Evolutionary conservation across 2,888 invertebrate genomes (phyloP).

Genomic region (Amphimallon solstitiale): DNA sequence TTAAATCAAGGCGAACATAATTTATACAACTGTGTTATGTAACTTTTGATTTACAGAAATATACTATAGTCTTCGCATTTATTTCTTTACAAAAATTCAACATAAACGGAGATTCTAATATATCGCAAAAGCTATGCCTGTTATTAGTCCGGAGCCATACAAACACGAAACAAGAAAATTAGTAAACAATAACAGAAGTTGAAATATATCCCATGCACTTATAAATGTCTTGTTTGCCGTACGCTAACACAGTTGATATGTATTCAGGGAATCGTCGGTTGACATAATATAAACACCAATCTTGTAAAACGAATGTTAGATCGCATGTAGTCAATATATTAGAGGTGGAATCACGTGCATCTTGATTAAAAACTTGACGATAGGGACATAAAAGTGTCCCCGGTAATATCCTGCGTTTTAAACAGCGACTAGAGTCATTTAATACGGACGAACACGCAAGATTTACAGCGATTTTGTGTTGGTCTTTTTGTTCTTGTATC

Average conservation of each 20-base stretch:
- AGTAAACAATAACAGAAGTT: slow-evolving; percentile 18
- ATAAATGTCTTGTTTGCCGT: neutral
- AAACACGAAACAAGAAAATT: slow-evolving; percentile 15
- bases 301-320: slow-evolving; percentile 38
- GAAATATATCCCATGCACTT: slow-evolving; percentile 21
- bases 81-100: too few relatives aligned
- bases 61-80: too few relatives aligned
- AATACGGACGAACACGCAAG: slow-evolving; percentile 11
- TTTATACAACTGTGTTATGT: too few relatives aligned
- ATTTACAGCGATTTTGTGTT: neutral
- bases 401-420: slow-evolving; percentile 32
- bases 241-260: slow-evolving; percentile 22
- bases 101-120: too few relatives aligned
- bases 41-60: too few relatives aligned
- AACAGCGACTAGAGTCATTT: neutral
- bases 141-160: neutral
- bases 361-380: slow-evolving; percentile 46
- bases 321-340: slow-evolving; percentile 42
- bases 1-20: too few relatives aligned
- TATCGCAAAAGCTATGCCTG: neutral
- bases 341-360: slow-evolving; percentile 45
- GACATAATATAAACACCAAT: slow-evolving; percentile 39
- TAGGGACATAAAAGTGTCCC: slow-evolving; percentile 44
- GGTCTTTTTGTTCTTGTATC: neutral
- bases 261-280: slow-evolving; percentile 16